Evolutionary conservation across 2,888 invertebrate genomes (phyloP), one percentile per base, ranked within the genome.

Genomic region (Nymphalis c-album): DNA sequence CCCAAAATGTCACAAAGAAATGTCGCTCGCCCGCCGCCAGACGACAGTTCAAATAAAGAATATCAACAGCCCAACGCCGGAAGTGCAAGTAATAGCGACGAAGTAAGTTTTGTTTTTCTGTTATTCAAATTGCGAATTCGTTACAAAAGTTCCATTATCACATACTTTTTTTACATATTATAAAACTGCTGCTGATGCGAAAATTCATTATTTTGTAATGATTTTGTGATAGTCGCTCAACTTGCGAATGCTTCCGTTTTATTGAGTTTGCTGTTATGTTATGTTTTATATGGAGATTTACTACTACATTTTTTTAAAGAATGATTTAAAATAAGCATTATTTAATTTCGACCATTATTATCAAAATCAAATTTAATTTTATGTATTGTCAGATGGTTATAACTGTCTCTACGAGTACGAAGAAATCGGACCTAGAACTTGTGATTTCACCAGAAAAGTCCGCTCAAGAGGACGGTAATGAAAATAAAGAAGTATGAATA

Each of bases 1-100:
- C 13, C 7, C 18, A 69, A 63, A 22, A 80, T 80, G 79, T 79
- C 80, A 0, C 67, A 70, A 13, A 74, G 80, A 0, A 71, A 83
- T 47, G 63, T 20, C 72, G 20, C 53, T 61, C 40, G 79, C 26
- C 80, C 81, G 0, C 77, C 78, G 0, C 73, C 77, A 0, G 76
- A 78, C 2, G 80, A 75, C 2, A 78, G 77, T 31, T 83, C 85
- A 2, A 83, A 83, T 69, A 84, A 80, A 22, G 85, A 85, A 2
- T 85, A 79, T 70, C 76, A 80, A 48, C 85, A 85, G 0, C 69
- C 77, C 0, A 82, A 77, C 71, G 58, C 73, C 0, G 73, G n/a
- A n/a, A n/a, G 60, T 16, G 60, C 69, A 7, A 57, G 60, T 6
- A 72, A 72, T 63, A 73, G 64, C 51, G 67, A 75, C 74, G 67